These are phyloP conservation scores for Agraylea sexmaculata DNA, from an alignment of 1,140 invertebrate genomes.

Conservation along the genomic window DNA sequence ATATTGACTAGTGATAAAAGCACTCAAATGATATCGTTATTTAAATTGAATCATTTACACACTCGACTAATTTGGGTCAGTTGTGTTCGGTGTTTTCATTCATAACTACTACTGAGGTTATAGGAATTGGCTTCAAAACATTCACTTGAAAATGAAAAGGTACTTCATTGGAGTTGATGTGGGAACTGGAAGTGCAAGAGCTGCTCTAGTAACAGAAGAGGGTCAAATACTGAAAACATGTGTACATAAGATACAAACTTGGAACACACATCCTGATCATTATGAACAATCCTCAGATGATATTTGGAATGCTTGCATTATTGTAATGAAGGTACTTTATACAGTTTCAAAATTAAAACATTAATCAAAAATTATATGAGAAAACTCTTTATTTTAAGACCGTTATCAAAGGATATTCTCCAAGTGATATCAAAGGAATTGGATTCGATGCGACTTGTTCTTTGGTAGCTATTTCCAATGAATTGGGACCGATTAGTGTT, in stretches of 20 bases:
- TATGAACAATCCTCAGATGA: constrained; percentile 90
- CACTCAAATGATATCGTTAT: neutral
- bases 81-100: neutral
- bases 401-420: neutral
- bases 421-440: constrained; percentile 60
- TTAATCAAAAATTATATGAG: neutral
- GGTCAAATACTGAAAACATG: constrained; percentile 56
- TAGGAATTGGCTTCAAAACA: neutral
- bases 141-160: constrained; percentile 19
- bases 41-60: neutral
- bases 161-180: constrained; percentile 89
- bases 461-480: constrained; percentile 65
- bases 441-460: constrained; percentile 97
- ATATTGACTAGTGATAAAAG: no score
- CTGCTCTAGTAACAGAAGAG: constrained; percentile 55
- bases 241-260: constrained; percentile 58
- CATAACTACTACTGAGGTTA: neutral
- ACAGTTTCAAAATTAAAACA: neutral
- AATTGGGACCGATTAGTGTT: constrained; percentile 60
- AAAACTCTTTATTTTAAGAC: constrained; percentile 2
- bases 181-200: constrained; percentile 79
- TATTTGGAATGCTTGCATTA: constrained; percentile 69
- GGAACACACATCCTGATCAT: constrained; percentile 61
- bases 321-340: constrained; percentile 52
- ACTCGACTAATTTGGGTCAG: neutral